Evolutionary conservation across 2,797 vertebrate genomes (phyloP).

Genomic region (Poecilia picta): DNA sequence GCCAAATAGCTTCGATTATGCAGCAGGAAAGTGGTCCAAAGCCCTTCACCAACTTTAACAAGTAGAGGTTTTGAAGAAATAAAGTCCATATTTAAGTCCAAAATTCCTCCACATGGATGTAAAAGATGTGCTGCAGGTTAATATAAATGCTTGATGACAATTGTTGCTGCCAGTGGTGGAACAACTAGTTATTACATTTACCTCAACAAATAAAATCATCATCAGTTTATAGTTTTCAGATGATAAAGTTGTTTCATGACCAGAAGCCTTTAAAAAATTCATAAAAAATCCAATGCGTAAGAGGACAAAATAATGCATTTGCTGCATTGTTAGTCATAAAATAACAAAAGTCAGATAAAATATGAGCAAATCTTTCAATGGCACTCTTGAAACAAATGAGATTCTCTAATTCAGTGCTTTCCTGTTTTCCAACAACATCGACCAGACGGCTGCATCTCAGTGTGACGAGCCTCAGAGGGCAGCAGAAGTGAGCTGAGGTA

Average conservation of each 20-base stretch:
- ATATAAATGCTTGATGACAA: background rate
- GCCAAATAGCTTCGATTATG: background rate
- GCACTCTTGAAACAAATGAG: background rate
- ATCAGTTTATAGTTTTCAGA: background rate
- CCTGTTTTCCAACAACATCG: background rate
- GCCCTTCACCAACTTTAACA: background rate
- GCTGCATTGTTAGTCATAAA: background rate
- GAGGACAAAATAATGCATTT: background rate
- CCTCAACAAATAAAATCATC: background rate
- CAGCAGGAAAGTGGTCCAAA: background rate
- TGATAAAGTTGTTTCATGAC: background rate
- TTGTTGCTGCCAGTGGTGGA: background rate
- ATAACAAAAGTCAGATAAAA: background rate
- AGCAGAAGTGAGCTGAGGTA: slow-evolving; percentile 22
- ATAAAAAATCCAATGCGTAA: background rate
- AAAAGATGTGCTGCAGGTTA: background rate
- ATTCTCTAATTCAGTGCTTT: background rate
- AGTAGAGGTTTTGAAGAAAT: background rate
- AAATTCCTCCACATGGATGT: background rate
- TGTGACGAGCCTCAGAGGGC: slow-evolving; percentile 12
- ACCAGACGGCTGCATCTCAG: background rate
- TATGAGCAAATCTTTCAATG: background rate
- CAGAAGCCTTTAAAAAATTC: background rate
- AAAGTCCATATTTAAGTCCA: background rate
- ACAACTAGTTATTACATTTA: background rate